These are phyloP conservation scores for Drosophila orena DNA, from an alignment of 1,140 invertebrate genomes.

Conservation along the genomic window DNA sequence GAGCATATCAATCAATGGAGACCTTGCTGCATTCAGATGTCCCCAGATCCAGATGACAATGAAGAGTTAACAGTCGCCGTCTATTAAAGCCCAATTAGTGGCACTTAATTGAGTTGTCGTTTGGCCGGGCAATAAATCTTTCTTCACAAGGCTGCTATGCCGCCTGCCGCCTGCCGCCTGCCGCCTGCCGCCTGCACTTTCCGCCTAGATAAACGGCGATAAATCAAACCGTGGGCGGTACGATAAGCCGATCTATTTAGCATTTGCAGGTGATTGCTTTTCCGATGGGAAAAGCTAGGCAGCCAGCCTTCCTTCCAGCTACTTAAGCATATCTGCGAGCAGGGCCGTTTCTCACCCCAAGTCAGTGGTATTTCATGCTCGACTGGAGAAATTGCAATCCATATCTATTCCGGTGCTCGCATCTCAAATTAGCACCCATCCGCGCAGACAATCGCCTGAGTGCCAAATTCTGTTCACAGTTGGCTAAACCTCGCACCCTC, in stretches of 20 bases:
- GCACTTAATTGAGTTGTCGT: slow-evolving; percentile 62
- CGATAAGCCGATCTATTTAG: slow-evolving; percentile 50
- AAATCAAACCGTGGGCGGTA: slow-evolving; percentile 51
- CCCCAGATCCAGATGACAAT: slow-evolving; percentile 41
- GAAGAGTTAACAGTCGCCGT: slow-evolving; percentile 49
- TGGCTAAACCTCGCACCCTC: slow-evolving; percentile 61
- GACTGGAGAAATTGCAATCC: slow-evolving; percentile 41
- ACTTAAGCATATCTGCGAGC: slow-evolving; percentile 21
- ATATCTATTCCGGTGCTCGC: slow-evolving; percentile 35
- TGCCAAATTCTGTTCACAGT: slow-evolving; percentile 59
- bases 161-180: no score
- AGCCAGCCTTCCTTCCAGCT: slow-evolving; percentile 16
- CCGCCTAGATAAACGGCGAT: slow-evolving; percentile 52
- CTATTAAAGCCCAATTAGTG: slow-evolving; percentile 75
- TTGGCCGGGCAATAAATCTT: slow-evolving; percentile 57
- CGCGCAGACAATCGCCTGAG: slow-evolving; percentile 32
- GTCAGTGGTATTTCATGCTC: slow-evolving; percentile 25
- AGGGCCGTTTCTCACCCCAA: slow-evolving; percentile 34
- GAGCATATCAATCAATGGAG: slow-evolving; percentile 63
- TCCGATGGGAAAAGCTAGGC: slow-evolving; percentile 7
- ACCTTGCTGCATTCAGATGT: slow-evolving; percentile 11
- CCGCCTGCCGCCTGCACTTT: slow-evolving; percentile 27
- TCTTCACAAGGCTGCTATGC: slow-evolving; percentile 8
- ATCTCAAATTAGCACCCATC: slow-evolving; percentile 46
- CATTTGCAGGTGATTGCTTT: slow-evolving; percentile 47